Base-by-base conservation (phyloP, 2,797 vertebrate species). In the Myripristis jacobus region DNA sequence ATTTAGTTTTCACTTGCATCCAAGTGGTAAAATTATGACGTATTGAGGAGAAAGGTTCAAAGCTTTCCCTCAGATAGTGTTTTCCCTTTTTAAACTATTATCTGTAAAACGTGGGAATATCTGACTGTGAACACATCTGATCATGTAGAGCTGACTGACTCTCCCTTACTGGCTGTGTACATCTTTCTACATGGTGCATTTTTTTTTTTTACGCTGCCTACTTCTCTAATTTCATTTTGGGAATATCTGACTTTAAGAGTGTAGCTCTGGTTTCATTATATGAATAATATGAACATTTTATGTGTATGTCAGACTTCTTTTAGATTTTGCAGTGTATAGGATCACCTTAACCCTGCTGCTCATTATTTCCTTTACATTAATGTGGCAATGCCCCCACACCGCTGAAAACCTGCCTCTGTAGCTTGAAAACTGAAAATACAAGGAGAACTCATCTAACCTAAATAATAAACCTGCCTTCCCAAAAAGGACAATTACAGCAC, bases 21-120 rank as follows among this genome's bases (percentile, higher is more conserved):
- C n/a, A 47, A 19, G 19, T 47, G 19, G n/a, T 6, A 25, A 24
- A 13, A 27, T 52, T 21, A 12, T 51, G 3, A 25, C 18, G 24
- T 27, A 52, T 16, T 52, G 50, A 52, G 50, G 24, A 27, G 6
- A 52, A 12, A 13, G 8, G 21, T 47, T 27, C 12, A 18, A 25
- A 24, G 21, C 61, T n/a, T 4, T 15, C 22, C 27, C 10, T 62
- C 21, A 21, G 48, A 21, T 56, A 8, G 21, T 6, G 24, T 56
- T 27, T 66, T 44, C 16, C 25, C 22, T 5, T 16, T 46, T 46
- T 10, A 46, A 41, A 43, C n/a, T 21, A 9, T 56, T 56, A 36
- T 46, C 52, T 44, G 38, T 46, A 56, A 27, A 27, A 10, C 34
- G 27, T 66, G 41, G 64, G 64, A 55, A 66, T 43, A 34, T 66